Evolutionary conservation across 2,888 invertebrate genomes (phyloP), one percentile per base, ranked within the genome.

Genomic region (Thecocarcelia acutangulata): DNA sequence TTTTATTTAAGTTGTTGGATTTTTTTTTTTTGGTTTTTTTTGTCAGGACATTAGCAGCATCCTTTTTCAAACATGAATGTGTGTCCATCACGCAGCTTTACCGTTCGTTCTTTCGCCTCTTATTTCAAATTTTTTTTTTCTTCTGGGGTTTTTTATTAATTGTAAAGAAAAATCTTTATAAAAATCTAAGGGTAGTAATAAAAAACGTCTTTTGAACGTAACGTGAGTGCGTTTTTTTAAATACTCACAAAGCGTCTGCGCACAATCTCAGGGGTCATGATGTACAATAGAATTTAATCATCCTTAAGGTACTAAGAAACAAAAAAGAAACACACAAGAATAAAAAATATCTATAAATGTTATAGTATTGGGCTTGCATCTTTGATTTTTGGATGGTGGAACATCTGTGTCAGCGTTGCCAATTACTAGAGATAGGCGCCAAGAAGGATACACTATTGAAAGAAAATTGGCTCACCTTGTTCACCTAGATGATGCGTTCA

Each of bases 11-110:
- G 82, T 69, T 77, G 66, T 66, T 70, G 66, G 70, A 66, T 83
- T 81, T 76, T 33, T 50, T 40, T 28, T 19, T 28, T n/a, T 63
- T n/a, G 13, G 40, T 58, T 19, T 48, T 64, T 33, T 58, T 83
- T 64, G 82, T 81, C 82, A 86, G 85, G 86, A 87, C 88, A 88
- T 88, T 88, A 88, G 88, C 87, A 88, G 88, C 88, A 88, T 89
- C 88, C 87, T 88, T 88, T 88, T 88, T 70, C 80, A 59, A 54
- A 77, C 61, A 52, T 21, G 85, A 85, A 48, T 74, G 78, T 82
- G 72, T 84, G 84, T 83, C 84, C 84, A 83, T 75, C 77, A 83
- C 74, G 68, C 84, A 80, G 77, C 82, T 58, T 83, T 80, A 70
- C 78, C 59, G 80, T 75, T 68, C 33, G 33, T 33, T 33, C 33